These are phyloP conservation scores for Siniperca chuatsi DNA, from an alignment of 2,113 vertebrate genomes.

Conservation along the genomic window DNA sequence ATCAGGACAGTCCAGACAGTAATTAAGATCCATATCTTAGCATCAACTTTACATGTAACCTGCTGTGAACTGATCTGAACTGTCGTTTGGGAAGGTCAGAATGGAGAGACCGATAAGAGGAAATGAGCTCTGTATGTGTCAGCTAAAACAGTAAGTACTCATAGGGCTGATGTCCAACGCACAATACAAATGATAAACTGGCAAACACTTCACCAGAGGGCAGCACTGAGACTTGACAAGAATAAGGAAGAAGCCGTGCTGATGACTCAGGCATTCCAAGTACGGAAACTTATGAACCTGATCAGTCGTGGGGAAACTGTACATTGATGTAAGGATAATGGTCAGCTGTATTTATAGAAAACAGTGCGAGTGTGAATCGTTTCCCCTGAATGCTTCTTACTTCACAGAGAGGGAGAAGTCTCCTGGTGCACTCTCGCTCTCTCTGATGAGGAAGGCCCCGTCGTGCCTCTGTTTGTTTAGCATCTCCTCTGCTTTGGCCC, in stretches of 20 bases:
- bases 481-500: slow-evolving; percentile 98
- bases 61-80: neutral
- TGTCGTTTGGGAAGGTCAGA: slow-evolving; percentile 22
- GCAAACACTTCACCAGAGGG: slow-evolving; percentile 50
- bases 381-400: slow-evolving; percentile 82
- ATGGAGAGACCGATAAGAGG: slow-evolving; percentile 38
- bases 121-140: slow-evolving; percentile 33
- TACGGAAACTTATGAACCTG: slow-evolving; percentile 40
- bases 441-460: slow-evolving; percentile 97
- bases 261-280: slow-evolving; percentile 52
- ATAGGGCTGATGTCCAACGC: neutral
- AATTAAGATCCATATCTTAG: slow-evolving; percentile 44
- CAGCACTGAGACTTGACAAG: slow-evolving; percentile 39
- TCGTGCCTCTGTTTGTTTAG: slow-evolving; percentile 98
- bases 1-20: slow-evolving; percentile 24
- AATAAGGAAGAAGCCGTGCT: slow-evolving; percentile 55
- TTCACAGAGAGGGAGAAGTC: slow-evolving; percentile 99
- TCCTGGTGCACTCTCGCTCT: slow-evolving; percentile 98
- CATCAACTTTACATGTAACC: slow-evolving; percentile 39
- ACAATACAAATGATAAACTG: neutral
- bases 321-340: neutral
- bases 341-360: slow-evolving; percentile 9
- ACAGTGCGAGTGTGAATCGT: slow-evolving; percentile 10
- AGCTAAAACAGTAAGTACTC: slow-evolving; percentile 33
- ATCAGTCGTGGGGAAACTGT: slow-evolving; percentile 16